Conservation (phyloP, 2,113 vertebrate genomes). For the Lepidothrix coronata region DNA sequence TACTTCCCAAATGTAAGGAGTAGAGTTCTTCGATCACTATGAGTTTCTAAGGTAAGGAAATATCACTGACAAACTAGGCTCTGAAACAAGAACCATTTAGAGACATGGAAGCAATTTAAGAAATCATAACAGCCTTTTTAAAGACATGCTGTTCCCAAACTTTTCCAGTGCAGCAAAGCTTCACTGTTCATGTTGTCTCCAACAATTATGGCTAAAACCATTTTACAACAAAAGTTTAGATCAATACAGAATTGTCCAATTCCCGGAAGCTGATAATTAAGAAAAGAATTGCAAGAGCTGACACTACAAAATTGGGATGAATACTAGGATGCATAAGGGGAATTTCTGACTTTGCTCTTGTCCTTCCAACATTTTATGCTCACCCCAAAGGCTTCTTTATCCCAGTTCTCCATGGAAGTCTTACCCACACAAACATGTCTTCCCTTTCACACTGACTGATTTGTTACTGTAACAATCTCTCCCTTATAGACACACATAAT, state of each 20-base stretch:
- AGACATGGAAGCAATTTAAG: neutral
- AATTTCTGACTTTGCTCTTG: neutral
- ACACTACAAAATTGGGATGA: neutral
- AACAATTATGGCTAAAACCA: neutral
- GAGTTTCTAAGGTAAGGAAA: neutral
- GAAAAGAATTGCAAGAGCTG: neutral
- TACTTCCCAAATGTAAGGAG: neutral
- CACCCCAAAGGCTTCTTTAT: neutral
- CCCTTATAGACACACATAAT: neutral
- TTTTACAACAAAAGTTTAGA: neutral
- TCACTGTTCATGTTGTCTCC: neutral
- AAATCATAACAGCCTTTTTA: neutral
- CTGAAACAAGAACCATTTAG: neutral
- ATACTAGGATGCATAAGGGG: neutral
- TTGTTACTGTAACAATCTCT: neutral
- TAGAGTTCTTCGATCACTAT: accelerated
- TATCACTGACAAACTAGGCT: neutral
- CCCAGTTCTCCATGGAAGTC: neutral
- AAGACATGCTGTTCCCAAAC: neutral
- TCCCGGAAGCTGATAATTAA: neutral
- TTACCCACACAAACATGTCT: neutral
- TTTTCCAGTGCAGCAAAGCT: neutral
- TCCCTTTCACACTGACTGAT: neutral
- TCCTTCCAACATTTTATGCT: neutral
- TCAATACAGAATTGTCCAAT: neutral